Percentiles rank a stretch among this genome's conserved stretches.
Conservation (phyloP, 2,888 invertebrate species). For the Himalopsyche anomala region DNA sequence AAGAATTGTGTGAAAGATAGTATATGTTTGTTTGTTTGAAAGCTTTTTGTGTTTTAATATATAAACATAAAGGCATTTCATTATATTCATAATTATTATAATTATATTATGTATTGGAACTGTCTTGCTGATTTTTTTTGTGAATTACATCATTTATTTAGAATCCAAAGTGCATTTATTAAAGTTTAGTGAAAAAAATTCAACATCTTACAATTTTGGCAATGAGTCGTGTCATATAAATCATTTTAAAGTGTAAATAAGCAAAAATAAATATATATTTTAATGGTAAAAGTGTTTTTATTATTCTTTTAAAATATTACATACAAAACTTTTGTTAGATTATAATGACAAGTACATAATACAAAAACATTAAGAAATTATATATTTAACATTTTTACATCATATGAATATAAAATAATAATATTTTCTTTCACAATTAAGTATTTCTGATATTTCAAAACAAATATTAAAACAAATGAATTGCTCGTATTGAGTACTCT, state of each 20-base stretch:
- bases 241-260: conserved; percentile 55
- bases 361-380: no score
- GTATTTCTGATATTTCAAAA: no score
- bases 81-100: conserved; percentile 15
- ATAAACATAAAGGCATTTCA: background rate
- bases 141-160: conserved; percentile 7
- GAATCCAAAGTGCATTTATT: conserved; percentile 55
- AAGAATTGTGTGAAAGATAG: conserved; percentile 4
- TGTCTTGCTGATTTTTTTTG: conserved; percentile 6
- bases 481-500: no score
- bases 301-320: conserved; percentile 42
- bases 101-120: background rate
- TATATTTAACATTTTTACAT: no score
- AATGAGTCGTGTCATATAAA: conserved; percentile 30
- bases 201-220: conserved; percentile 47
- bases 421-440: no score
- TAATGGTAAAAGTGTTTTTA: conserved; percentile 56
- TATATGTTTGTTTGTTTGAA: conserved; percentile 22
- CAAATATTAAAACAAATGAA: no score
- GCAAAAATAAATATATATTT: conserved; percentile 54
- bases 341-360: no score
- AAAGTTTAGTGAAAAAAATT: conserved; percentile 35
- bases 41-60: conserved; percentile 10
- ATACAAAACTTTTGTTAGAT: conserved; percentile 23
- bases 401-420: no score